These are phyloP conservation scores for Eriocheir sinensis DNA, from an alignment of 1,140 invertebrate genomes.

Conservation along the genomic window DNA sequence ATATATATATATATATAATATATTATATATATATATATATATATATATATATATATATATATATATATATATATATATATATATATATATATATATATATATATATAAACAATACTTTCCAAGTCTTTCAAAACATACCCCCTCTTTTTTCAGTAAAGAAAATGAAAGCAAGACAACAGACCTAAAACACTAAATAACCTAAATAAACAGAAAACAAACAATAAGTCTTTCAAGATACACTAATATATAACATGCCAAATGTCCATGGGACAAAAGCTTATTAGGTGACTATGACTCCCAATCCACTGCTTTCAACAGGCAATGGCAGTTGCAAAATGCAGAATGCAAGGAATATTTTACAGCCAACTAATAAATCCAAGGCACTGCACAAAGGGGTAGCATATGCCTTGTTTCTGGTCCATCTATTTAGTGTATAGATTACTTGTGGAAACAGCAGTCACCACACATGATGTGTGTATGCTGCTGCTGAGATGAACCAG, in stretches of 20 bases:
- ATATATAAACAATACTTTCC: neutral
- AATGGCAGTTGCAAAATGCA: neutral
- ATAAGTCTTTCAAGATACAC: too few relatives aligned
- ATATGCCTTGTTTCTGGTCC: neutral
- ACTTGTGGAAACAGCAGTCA: neutral
- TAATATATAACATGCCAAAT: neutral
- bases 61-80: constrained; percentile 28
- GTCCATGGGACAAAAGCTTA: neutral
- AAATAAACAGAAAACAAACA: too few relatives aligned
- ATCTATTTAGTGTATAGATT: neutral
- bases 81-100: constrained; percentile 28
- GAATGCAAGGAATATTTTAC: neutral
- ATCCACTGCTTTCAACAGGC: neutral
- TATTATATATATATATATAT: too few relatives aligned
- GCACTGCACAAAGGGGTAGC: neutral
- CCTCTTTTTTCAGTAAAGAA: neutral
- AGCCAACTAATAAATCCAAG: neutral
- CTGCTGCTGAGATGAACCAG: neutral
- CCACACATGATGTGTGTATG: neutral
- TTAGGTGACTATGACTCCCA: neutral
- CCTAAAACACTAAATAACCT: too few relatives aligned
- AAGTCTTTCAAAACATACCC: neutral
- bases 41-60: too few relatives aligned
- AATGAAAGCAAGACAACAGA: too few relatives aligned
- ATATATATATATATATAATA: too few relatives aligned